Conservation (phyloP, 2,888 invertebrate species). For the Hypomecis atomaria region DNA sequence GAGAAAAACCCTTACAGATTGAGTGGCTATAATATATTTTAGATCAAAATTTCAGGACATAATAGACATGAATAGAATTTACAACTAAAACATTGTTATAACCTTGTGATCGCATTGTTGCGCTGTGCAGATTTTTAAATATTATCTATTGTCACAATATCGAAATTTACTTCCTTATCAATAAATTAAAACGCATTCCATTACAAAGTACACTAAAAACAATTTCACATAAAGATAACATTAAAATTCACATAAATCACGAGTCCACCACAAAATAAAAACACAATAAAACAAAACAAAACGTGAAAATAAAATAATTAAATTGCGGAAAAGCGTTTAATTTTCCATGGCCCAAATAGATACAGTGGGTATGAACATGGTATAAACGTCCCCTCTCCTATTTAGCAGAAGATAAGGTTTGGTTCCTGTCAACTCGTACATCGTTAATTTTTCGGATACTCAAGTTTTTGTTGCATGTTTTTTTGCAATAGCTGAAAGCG, state of each 20-base stretch:
- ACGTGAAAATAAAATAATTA: conserved; percentile 51
- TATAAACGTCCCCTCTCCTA: conserved; percentile 49
- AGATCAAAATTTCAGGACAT: no score
- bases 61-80: no score
- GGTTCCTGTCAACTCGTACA: conserved; percentile 76
- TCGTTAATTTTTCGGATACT: conserved; percentile 77
- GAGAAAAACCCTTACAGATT: no score
- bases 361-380: conserved; percentile 42
- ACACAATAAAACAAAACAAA: conserved; percentile 40
- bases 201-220: not conserved
- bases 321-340: conserved; percentile 57
- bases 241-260: conserved; percentile 22
- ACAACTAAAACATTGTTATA: no score
- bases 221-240: not conserved
- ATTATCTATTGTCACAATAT: no score
- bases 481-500: no score
- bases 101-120: no score
- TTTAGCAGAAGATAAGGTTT: conserved; percentile 74
- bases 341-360: conserved; percentile 60
- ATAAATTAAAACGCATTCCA: no score
- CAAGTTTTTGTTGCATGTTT: conserved; percentile 73
- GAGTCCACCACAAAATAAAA: conserved; percentile 21
- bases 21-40: no score
- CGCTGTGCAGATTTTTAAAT: no score
- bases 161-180: no score